A percentile compares a stretch with the other conserved stretches of the same genome.
Evolutionary conservation across 2,888 invertebrate genomes (phyloP).

Genomic region (Malacosoma neustria): DNA sequence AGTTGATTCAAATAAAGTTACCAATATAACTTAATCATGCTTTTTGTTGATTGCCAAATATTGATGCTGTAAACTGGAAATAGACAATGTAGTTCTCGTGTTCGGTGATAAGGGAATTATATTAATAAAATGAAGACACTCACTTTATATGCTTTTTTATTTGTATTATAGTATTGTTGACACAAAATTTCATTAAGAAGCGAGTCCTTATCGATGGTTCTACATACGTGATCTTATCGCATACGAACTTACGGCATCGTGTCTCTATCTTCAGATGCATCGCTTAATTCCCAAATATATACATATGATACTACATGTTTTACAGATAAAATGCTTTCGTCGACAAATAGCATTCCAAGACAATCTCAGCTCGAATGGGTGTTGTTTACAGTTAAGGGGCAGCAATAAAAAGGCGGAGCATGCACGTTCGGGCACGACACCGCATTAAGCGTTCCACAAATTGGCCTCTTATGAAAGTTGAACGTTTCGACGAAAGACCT

Average conservation of each 20-base stretch:
- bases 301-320: slow-evolving; percentile 8
- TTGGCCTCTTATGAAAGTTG: slow-evolving; percentile 66
- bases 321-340: slow-evolving; percentile 35
- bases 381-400: slow-evolving; percentile 70
- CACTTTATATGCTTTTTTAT: too few species aligned
- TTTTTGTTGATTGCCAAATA: too few species aligned
- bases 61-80: too few species aligned
- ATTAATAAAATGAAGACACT: too few species aligned
- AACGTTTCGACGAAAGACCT: slow-evolving; percentile 62
- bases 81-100: too few species aligned
- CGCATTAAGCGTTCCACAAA: slow-evolving; percentile 62
- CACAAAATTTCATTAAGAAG: neutral
- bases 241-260: neutral
- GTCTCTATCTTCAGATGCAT: neutral
- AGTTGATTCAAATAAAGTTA: too few species aligned
- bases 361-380: slow-evolving; percentile 53
- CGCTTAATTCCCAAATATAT: neutral
- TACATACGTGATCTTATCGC: neutral
- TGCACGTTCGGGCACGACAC: slow-evolving; percentile 58
- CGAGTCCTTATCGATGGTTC: neutral
- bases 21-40: too few species aligned
- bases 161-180: too few species aligned
- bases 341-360: slow-evolving; percentile 40
- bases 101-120: too few species aligned
- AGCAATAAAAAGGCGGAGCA: slow-evolving; percentile 71